phyloP scores from a whole-genome alignment of 2,888 invertebrate species.

The Hypena proboscidalis region DNA sequence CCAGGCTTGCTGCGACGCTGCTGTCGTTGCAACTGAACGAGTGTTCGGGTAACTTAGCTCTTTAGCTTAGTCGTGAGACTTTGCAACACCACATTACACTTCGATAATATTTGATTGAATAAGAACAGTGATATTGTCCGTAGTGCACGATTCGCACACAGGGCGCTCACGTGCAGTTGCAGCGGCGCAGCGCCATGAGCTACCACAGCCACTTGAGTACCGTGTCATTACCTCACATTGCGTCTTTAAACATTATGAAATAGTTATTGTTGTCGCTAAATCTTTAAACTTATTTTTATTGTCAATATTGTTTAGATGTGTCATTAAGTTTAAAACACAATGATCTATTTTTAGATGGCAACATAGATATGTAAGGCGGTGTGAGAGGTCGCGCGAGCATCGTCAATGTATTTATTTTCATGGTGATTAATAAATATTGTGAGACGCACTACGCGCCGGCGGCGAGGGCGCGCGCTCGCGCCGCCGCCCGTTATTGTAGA shows the following conservation, averaged over 20 bases:
- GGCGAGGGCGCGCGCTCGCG: conserved; percentile 54
- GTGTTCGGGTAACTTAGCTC: conserved; percentile 26
- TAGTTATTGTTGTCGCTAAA: conserved; percentile 80
- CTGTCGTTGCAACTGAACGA: conserved; percentile 70
- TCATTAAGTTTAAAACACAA: conserved; percentile 71
- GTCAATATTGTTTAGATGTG: conserved; percentile 69
- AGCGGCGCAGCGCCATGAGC: conserved; percentile 57
- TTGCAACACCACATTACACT: conserved; percentile 55
- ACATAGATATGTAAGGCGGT: conserved; percentile 73
- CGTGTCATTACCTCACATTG: conserved; percentile 80
- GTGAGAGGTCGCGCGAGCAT: conserved; percentile 62
- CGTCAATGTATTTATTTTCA: conserved; percentile 77
- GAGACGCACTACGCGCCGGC: conserved; percentile 74
- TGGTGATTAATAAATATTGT: conserved; percentile 79
- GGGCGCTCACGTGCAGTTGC: conserved; percentile 59
- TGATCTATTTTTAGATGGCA: conserved; percentile 73
- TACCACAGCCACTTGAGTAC: conserved; percentile 63
- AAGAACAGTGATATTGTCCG: conserved; percentile 2
- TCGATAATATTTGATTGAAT: conserved; percentile 25
- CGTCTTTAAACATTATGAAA: conserved; percentile 70
- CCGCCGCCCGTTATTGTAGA: conserved; percentile 78
- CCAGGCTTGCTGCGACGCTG: conserved; percentile 62
- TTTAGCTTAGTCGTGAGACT: conserved; percentile 35
- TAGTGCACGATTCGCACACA: conserved; percentile 4
- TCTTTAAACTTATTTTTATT: conserved; percentile 73